phyloP scores from a whole-genome alignment of 2,888 invertebrate genomes.

The Ethmia dodecea region DNA sequence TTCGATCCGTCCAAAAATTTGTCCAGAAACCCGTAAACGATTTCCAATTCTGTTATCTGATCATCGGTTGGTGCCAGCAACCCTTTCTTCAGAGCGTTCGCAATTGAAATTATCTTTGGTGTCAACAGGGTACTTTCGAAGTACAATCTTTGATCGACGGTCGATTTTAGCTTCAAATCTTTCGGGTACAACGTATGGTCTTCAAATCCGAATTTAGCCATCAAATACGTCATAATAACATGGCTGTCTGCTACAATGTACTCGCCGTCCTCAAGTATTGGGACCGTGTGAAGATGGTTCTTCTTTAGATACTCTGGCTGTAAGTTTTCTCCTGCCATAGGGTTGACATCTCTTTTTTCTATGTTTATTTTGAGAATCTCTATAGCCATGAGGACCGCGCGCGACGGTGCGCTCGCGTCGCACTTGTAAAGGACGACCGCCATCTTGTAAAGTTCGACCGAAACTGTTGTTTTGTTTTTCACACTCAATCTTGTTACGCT shows the following conservation, averaged over 20 bases:
- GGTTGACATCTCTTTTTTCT: slow-evolving; percentile 29
- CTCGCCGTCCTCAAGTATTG: slow-evolving; percentile 38
- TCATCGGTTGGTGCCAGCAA: slow-evolving; percentile 16
- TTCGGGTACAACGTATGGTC: slow-evolving; percentile 32
- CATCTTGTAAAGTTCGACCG: slow-evolving; percentile 12
- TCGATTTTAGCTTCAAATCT: slow-evolving; percentile 25
- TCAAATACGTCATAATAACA: slow-evolving; percentile 38
- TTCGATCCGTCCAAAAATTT: slow-evolving; percentile 28
- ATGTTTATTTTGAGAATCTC: slow-evolving; percentile 29
- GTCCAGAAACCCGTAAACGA: slow-evolving; percentile 35
- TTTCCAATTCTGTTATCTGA: slow-evolving; percentile 27
- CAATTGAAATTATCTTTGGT: slow-evolving; percentile 28
- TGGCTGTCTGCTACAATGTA: slow-evolving; percentile 37
- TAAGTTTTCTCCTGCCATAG: slow-evolving; percentile 30
- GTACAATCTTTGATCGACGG: slow-evolving; percentile 35
- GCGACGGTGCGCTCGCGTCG: slow-evolving; percentile 35
- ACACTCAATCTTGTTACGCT: too few relatives aligned
- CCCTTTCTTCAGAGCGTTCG: slow-evolving; percentile 26
- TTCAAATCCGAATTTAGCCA: slow-evolving; percentile 28
- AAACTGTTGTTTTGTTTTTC: neutral
- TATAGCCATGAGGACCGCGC: slow-evolving; percentile 31
- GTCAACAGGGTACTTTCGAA: slow-evolving; percentile 40
- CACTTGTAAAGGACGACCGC: slow-evolving; percentile 29
- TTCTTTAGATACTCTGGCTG: slow-evolving; percentile 34
- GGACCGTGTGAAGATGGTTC: slow-evolving; percentile 42